Evolutionary conservation across 2,113 vertebrate species (phyloP).

Genomic region (Dermatemys mawii): DNA sequence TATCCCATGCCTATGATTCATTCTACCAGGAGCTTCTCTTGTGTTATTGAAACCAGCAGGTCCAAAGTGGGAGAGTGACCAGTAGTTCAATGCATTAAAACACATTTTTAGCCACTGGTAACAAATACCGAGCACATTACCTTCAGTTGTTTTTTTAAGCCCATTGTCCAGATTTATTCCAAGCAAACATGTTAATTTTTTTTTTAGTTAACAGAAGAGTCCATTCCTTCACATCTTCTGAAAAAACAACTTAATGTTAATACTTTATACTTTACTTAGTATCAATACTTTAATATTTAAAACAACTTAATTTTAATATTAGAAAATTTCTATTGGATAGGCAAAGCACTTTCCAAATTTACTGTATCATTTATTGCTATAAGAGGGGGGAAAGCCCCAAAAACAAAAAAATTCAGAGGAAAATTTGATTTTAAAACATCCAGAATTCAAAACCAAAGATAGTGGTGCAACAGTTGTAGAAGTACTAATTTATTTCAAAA

Average conservation of each 20-base stretch:
- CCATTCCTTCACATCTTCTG: not conserved
- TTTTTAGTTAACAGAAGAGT: not conserved
- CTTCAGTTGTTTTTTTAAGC: not conserved
- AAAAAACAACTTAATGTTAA: no score
- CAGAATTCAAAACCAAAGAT: not conserved
- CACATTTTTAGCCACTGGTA: not conserved
- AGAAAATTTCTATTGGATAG: not conserved
- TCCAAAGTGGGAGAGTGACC: constrained; percentile 12
- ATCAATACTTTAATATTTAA: no score
- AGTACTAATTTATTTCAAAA: not conserved
- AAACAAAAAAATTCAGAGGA: not conserved
- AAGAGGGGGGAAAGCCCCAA: not conserved
- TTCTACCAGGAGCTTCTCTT: constrained; percentile 5
- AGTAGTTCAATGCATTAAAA: constrained; percentile 17
- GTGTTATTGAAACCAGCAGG: not conserved
- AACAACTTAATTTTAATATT: not conserved
- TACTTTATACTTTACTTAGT: no score
- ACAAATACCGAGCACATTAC: constrained; percentile 18
- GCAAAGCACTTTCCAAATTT: not conserved
- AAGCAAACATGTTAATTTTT: not conserved
- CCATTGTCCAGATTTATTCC: not conserved
- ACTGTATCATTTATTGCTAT: not conserved
- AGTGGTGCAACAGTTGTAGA: not conserved
- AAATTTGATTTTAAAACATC: not conserved
- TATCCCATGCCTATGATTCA: constrained; percentile 11